Evolutionary conservation across 92 coral and sea anemone genomes (phyloP).

Genomic region (Porites rus): DNA sequence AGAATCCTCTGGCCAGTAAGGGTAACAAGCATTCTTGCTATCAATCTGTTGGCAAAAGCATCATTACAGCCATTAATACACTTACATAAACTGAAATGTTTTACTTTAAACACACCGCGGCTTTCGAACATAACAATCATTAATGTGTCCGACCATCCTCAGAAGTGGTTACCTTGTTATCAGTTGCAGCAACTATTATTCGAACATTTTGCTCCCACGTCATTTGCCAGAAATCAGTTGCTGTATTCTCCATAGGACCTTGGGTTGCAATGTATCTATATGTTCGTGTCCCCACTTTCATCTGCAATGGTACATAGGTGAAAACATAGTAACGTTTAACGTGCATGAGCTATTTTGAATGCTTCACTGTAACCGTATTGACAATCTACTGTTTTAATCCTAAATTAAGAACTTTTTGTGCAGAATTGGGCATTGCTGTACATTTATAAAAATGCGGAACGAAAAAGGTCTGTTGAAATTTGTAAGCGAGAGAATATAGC

Average conservation of each 20-base stretch:
- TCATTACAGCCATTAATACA: background rate
- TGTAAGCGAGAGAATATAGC: too few species aligned
- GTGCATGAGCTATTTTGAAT: too few species aligned
- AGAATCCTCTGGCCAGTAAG: slow-evolving; percentile 92
- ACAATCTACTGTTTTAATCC: too few species aligned
- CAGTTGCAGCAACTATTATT: slow-evolving; percentile 90
- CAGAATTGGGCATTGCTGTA: too few species aligned
- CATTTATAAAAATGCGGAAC: too few species aligned
- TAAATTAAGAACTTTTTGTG: too few species aligned
- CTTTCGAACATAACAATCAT: too few species aligned
- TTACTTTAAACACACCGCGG: too few species aligned
- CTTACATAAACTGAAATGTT: background rate
- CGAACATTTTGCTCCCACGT: slow-evolving; percentile 96
- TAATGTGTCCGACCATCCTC: background rate
- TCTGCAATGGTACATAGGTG: slow-evolving; percentile 36
- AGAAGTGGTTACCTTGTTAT: slow-evolving; percentile 72
- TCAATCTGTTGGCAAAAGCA: slow-evolving; percentile 10
- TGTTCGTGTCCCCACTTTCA: slow-evolving; percentile 76
- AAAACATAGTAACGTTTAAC: too few species aligned
- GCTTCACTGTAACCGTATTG: too few species aligned
- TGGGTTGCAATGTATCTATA: slow-evolving; percentile 95
- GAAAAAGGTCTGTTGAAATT: too few species aligned
- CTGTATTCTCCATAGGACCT: slow-evolving; percentile 89
- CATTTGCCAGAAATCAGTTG: slow-evolving; percentile 96
- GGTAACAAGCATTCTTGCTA: slow-evolving; percentile 74